Base-by-base conservation (phyloP, 2,888 invertebrate genomes). In the Dynastes maya region DNA sequence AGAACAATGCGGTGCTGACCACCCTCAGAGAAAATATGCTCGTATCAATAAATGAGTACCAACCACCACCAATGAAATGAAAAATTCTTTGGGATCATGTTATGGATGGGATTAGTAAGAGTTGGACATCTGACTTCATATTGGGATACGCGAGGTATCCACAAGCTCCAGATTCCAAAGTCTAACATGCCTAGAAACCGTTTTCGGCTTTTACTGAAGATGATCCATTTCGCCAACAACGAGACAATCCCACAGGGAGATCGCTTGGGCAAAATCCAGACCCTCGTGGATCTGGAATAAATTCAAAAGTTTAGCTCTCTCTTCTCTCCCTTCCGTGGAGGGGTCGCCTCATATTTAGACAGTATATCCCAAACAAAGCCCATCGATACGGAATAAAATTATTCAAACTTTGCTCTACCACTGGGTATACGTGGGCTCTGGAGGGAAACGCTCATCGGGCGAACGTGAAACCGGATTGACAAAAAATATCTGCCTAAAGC, bases 141-240 rank as follows among this genome's bases (percentile, higher is more conserved):
- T 68, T 76, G 76, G 80, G 53, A 76, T 22, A 80, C 72, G 51
- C 76, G 37, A 13, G 49, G 74, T 11, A 55, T 80, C 13, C 78
- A 78, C 58, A 32, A 29, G 3, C 61, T 37, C 16, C 68, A 78
- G 11, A 49, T 78, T 32, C 65, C 22, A 22, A 29, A 70, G 77
- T 40, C 32, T 2, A 37, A 67, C 13, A 82, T 82, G 81, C 79
- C 78, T 64, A 61, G 82, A 61, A 83, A 83, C 74, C 67, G 82
- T 27, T 83, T 83, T 58, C 80, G 82, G 74, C n/a, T 83, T 22
- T 63, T 82, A 2, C 51, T 82, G 61, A 58, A 67, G 68, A 79
- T 82, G 79, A 78, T 80, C 65, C 83, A 84, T 70, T 85, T 84
- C 79, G 77, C 81, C n/a, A 80, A 85, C 61, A 86, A 84, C 78